Base-by-base conservation (phyloP, 1,140 invertebrate genomes). In the Pseudoatta argentina region DNA sequence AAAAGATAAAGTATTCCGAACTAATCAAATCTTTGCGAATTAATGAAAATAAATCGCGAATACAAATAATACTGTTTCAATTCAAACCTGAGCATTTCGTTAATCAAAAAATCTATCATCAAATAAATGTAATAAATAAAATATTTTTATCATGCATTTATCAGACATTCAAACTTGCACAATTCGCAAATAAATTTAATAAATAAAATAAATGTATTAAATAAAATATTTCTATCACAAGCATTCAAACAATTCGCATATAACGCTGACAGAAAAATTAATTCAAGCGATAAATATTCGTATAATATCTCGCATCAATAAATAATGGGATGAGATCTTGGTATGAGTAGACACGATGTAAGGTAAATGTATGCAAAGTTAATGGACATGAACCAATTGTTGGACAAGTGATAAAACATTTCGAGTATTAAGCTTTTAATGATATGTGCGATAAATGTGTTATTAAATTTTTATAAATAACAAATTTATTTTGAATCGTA, bases 91-190 rank as follows among this genome's bases (percentile, higher is more conserved):
- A 51, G 4, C 18, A 73, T 57, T 75, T 75, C 1, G 3, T 51
- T 72, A 8, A 57, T 57, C 14, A 18, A 75, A 14, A 51, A 53
- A 53, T 30, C 27, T 10, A 55, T 73, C n/a, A 3, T 12, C 27
- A 75, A 55, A 55, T 57, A 34, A 55, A 21, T 21, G 14, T 30
- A 55, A 34, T 16, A 59, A 21, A 24, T 39, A 18, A 55, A 27
- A 27, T 30, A 27, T 51, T 18, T 18, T 55, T 16, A 39, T 24
- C 18, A 55, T 18, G 16, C 34, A 57, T 57, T 4, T 75, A 63
- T 78, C 30, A 34, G 27, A 18, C 4, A 34, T 53, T 78, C 18
- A 77, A 63, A n/a, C 24, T 77, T 30, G 34, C n/a, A 78, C n/a
- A 18, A 64, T 64, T 64, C 6, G 14, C 24, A 24, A 6, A 16